A percentile compares a stretch with the other conserved stretches of the same genome.
phyloP scores from a whole-genome alignment of 2,888 invertebrate genomes.

The Cerastoderma edule region DNA sequence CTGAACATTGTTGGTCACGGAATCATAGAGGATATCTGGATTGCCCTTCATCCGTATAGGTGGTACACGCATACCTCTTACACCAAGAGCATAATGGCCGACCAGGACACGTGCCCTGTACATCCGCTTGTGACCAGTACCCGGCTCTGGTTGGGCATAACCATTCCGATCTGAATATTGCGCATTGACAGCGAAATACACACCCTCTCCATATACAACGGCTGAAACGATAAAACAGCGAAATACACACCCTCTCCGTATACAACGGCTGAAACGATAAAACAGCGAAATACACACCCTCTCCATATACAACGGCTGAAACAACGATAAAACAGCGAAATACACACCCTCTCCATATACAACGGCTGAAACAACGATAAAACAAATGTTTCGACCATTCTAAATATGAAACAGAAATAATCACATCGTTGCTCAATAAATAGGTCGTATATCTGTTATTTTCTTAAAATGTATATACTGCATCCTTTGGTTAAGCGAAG shows the following conservation, averaged over 20 bases:
- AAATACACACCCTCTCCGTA: no score
- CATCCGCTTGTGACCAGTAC: constrained; percentile 62
- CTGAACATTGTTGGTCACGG: constrained; percentile 61
- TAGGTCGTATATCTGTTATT: no score
- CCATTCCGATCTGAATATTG: constrained; percentile 62
- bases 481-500: no score
- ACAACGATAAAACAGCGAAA: no score
- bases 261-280: no score
- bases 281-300: no score
- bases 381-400: no score
- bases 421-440: no score
- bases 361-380: background rate
- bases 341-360: constrained; percentile 74
- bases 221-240: no score
- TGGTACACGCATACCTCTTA: constrained; percentile 54
- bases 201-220: constrained; percentile 66
- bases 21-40: constrained; percentile 58
- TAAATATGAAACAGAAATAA: no score
- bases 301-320: no score
- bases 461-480: no score
- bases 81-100: constrained; percentile 63
- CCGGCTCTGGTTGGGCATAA: constrained; percentile 55
- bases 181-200: constrained; percentile 74
- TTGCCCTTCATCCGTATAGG: constrained; percentile 48
- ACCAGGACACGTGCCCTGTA: constrained; percentile 68